Base-by-base conservation (phyloP, 53 echinoderm and acorn worm genomes). In the Crossaster papposus region DNA sequence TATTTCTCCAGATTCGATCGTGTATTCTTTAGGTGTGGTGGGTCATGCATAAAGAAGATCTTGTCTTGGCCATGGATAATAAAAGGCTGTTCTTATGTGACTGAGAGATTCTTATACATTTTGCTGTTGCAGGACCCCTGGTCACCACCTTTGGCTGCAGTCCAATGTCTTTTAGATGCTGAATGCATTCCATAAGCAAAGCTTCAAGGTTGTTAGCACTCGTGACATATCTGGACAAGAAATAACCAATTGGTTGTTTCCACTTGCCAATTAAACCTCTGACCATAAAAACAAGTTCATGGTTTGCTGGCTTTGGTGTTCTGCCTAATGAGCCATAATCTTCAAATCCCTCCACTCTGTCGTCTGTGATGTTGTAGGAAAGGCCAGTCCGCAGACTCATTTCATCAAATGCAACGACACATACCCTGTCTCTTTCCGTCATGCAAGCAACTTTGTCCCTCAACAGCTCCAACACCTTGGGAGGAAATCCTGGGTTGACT, bases 261-360 rank as follows among this genome's bases (percentile, higher is more conserved):
- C n/a, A n/a, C n/a, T n/a, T n/a, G n/a, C n/a, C n/a, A n/a, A n/a
- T n/a, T n/a, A n/a, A n/a, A 32, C 92, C 94, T 50, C 91, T 64
- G 1, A 94, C 85, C 62, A 93, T 90, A 52, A 92, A 89, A 13
- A 92, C 92, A 6, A 93, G 34, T 22, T 85, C 93, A 72, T 93
- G 93, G 65, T 93, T 88, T 64, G 93, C n/a, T n/a, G n/a, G n/a
- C n/a, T n/a, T n/a, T n/a, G n/a, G n/a, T n/a, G n/a, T n/a, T n/a
- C n/a, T n/a, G n/a, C n/a, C n/a, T n/a, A n/a, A n/a, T n/a, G n/a
- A n/a, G n/a, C n/a, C n/a, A n/a, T n/a, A n/a, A n/a, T n/a, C n/a
- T n/a, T n/a, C n/a, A n/a, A n/a, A n/a, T n/a, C n/a, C n/a, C n/a
- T n/a, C n/a, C n/a, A n/a, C 79, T 64, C 12, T 32, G 71, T 93